Percentiles rank a stretch among this genome's conserved stretches.
These are phyloP conservation scores for Zaprionus bogoriensis DNA, from an alignment of 2,888 invertebrate species.

Conservation along the genomic window DNA sequence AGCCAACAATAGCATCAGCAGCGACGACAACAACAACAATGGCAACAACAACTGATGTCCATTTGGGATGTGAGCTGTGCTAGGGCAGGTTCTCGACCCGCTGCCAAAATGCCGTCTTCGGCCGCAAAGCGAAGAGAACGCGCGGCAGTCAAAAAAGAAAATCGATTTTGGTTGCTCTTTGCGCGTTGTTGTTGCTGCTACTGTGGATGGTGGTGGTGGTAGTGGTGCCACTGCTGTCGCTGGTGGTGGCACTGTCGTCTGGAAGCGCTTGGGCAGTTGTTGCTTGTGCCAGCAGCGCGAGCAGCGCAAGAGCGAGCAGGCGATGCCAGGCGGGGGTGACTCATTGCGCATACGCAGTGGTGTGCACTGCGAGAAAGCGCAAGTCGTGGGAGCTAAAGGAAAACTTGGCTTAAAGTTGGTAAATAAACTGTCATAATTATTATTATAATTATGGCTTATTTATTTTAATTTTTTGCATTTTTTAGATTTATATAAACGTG, in stretches of 20 bases:
- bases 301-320: slow-evolving; percentile 14
- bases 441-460: neutral
- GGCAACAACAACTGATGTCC: slow-evolving; percentile 38
- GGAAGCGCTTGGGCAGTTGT: slow-evolving; percentile 59
- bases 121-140: neutral
- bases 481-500: neutral
- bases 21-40: slow-evolving; percentile 2
- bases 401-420: neutral
- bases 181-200: slow-evolving; percentile 9
- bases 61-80: slow-evolving; percentile 56
- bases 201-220: neutral
- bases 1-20: slow-evolving; percentile 37
- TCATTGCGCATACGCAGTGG: slow-evolving; percentile 60
- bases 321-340: slow-evolving; percentile 17
- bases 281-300: slow-evolving; percentile 32
- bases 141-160: slow-evolving; percentile 32
- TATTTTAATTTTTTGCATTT: neutral
- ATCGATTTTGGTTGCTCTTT: slow-evolving; percentile 56
- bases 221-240: slow-evolving; percentile 3
- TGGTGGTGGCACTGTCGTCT: slow-evolving; percentile 32
- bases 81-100: slow-evolving; percentile 68
- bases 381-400: neutral
- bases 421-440: neutral
- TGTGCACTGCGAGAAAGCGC: slow-evolving; percentile 43
- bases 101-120: slow-evolving; percentile 44